Evolutionary conservation across 2,113 vertebrate genomes (phyloP).

Genomic region (Harpagus bidentatus): DNA sequence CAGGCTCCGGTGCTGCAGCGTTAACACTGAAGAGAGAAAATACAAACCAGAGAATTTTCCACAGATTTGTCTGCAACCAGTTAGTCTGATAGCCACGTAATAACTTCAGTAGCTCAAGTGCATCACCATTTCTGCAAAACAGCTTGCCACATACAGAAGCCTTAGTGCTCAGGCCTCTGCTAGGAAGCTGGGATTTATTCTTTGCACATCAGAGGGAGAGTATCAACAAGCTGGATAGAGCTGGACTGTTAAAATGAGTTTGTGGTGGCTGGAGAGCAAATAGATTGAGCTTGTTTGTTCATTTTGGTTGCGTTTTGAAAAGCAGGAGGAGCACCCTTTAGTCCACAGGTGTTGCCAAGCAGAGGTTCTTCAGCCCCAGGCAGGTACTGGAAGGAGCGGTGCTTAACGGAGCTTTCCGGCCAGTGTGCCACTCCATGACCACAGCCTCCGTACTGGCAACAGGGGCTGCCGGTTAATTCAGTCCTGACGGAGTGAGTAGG

Average conservation of each 20-base stretch:
- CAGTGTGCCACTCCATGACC: neutral
- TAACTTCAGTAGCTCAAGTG: neutral
- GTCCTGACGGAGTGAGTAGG: accelerated
- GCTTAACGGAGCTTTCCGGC: neutral
- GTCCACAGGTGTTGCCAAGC: neutral
- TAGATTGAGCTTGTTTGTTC: neutral
- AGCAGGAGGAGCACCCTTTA: neutral
- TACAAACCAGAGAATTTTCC: neutral
- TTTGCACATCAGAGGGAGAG: neutral
- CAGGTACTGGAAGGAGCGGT: neutral
- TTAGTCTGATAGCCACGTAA: neutral
- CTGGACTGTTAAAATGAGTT: neutral
- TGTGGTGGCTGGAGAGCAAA: neutral
- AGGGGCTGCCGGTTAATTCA: neutral
- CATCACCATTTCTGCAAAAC: neutral
- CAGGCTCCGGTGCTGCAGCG: neutral
- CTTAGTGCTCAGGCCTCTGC: neutral
- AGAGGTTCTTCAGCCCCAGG: neutral
- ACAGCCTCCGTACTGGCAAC: neutral
- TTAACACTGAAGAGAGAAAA: neutral
- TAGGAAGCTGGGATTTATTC: neutral
- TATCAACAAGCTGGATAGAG: neutral
- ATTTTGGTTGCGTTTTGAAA: neutral
- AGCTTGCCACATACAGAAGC: neutral
- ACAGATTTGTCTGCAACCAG: neutral